Evolutionary conservation across 37 sponge, comb jelly and placozoan genomes (phyloP).

Genomic region (Crambe crambe): DNA sequence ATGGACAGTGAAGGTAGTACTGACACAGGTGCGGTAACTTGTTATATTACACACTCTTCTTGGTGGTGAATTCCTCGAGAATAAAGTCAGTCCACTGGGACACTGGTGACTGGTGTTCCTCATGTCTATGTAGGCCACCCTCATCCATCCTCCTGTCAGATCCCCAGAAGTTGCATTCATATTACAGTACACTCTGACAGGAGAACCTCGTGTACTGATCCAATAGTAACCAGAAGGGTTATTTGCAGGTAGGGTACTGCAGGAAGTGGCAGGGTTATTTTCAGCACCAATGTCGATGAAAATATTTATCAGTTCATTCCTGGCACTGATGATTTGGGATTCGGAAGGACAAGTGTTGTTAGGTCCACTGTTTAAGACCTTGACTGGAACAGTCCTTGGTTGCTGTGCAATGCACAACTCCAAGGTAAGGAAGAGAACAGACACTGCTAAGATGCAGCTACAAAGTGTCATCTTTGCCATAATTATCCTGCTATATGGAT

Average conservation of each 20-base stretch:
- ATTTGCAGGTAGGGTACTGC: background rate
- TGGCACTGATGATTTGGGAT: too few species aligned
- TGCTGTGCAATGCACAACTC: background rate
- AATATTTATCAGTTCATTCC: too few species aligned
- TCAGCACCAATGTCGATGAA: too few species aligned
- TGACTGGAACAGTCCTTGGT: background rate
- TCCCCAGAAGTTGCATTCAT: too few species aligned
- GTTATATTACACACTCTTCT: background rate
- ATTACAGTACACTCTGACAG: conserved; percentile 5
- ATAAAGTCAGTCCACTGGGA: conserved; percentile 2
- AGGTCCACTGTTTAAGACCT: too few species aligned
- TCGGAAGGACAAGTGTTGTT: too few species aligned
- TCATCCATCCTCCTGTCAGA: conserved; percentile 26
- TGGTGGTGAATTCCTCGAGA: background rate
- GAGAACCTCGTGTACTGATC: background rate
- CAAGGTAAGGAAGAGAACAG: too few species aligned
- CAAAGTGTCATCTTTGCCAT: too few species aligned
- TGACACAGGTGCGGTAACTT: background rate
- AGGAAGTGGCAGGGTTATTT: background rate
- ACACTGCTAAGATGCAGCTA: too few species aligned
- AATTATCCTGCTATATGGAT: too few species aligned
- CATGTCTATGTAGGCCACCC: conserved; percentile 13
- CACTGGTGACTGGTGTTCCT: conserved; percentile 4
- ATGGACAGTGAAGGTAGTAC: background rate
- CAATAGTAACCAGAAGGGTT: background rate